Base-by-base conservation (phyloP, 2,888 invertebrate species). In the Pollenia labialis region DNA sequence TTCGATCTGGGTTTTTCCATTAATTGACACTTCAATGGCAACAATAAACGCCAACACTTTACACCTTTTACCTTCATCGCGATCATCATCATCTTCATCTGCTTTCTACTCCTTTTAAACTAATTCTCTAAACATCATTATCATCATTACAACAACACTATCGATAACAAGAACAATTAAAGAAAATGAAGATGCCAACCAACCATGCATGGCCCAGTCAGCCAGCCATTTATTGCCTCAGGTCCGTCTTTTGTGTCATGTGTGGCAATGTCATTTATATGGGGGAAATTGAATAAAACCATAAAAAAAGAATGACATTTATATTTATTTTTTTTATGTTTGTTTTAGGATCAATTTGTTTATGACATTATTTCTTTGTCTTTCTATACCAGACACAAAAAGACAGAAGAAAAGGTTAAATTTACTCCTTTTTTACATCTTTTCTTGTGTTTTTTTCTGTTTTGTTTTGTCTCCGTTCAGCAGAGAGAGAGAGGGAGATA, bases 11-110 rank as follows among this genome's bases (percentile, higher is more conserved):
- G 84, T 60, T 32, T 81, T 75, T 86, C 81, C 87, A 85, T 88
- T 89, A 89, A 89, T 89, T 89, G 89, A 89, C 88, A 89, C 85
- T 88, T 88, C 88, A 87, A 88, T 87, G 84, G 88, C 88, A 82
- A 60, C 85, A 85, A 82, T 85, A 87, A 85, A 87, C 87, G 88
- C 85, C 88, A 88, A 86, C 87, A 87, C 74, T 68, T 82, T 85
- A 77, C 83, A 85, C 83, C 83, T 76, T 79, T 75, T 46, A 74
- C 74, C 64, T 50, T 79, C 52, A 52, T 74, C 12, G 52, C 14
- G 7, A n/a, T 56, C 23, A 11, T 3, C 23, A 12, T 23, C 23
- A 9, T 10, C 11, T 50, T 54, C 18, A n/a, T 62, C 18, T 42
- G 32, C 11, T 32, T 23, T 9, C 7, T n/a, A 74, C 40, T 56